Percentiles rank a stretch among this genome's conserved stretches.
Conservation (phyloP, 2,113 vertebrate genomes). For the Pseudonaja textilis region DNA sequence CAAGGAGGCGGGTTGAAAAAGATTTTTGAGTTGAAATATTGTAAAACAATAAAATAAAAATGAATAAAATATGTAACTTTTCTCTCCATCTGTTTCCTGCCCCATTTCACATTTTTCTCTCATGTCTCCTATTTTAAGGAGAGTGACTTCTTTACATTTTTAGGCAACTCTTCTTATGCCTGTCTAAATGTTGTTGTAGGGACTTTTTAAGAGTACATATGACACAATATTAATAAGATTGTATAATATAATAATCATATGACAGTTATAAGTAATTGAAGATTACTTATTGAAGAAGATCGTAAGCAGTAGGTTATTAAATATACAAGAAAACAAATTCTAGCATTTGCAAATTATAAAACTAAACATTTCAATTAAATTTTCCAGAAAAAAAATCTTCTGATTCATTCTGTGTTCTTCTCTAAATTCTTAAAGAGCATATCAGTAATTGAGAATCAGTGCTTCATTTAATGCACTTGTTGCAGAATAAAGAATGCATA, state of each 20-base stretch:
- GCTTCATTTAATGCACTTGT: not conserved
- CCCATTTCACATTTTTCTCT: not conserved
- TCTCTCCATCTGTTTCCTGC: not conserved
- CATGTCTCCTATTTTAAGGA: slow-evolving; percentile 14
- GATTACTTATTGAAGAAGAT: slow-evolving; percentile 12
- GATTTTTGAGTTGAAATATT: not conserved
- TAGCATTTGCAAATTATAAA: slow-evolving; percentile 52
- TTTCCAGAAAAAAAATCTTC: slow-evolving; percentile 55
- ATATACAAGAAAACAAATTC: slow-evolving; percentile 32
- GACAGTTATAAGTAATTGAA: slow-evolving; percentile 39
- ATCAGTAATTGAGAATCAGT: slow-evolving; percentile 2
- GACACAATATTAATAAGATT: slow-evolving; percentile 43
- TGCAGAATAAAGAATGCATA: not conserved
- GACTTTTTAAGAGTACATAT: slow-evolving; percentile 46
- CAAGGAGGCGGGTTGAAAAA: not conserved
- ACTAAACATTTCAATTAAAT: slow-evolving; percentile 58
- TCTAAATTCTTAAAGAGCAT: slow-evolving; percentile 9
- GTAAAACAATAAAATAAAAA: not conserved
- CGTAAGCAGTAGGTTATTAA: slow-evolving; percentile 48
- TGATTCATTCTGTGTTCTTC: slow-evolving; percentile 36
- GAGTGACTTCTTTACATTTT: slow-evolving; percentile 43
- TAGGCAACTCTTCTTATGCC: slow-evolving; percentile 6
- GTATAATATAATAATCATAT: slow-evolving; percentile 47
- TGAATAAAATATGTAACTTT: not conserved
- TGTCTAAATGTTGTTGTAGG: slow-evolving; percentile 42